Conservation (phyloP, 2,888 invertebrate genomes). For the Hemithea aestivaria region DNA sequence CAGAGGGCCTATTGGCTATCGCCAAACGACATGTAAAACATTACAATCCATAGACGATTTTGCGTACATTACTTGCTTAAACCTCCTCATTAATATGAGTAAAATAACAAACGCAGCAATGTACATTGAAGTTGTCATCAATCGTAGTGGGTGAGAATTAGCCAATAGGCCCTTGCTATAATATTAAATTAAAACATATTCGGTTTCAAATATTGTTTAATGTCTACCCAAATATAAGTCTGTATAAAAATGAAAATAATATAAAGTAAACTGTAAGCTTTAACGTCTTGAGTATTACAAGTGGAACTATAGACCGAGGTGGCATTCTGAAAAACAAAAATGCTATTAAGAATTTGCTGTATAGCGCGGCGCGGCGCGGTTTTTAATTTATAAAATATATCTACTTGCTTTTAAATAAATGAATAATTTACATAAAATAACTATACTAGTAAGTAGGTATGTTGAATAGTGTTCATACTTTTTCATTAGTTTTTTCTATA, state of each 20-base stretch:
- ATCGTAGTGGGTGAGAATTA: no score
- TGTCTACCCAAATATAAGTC: slow-evolving; percentile 50
- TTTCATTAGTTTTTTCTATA: neutral
- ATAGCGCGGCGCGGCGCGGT: slow-evolving; percentile 8
- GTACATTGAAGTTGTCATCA: no score
- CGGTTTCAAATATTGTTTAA: neutral
- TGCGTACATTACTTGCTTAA: no score
- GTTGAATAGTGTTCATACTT: neutral
- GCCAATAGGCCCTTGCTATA: no score
- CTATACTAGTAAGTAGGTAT: no score
- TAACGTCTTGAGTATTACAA: slow-evolving; percentile 45
- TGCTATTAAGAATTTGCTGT: neutral
- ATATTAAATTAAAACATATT: neutral
- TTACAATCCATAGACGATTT: no score
- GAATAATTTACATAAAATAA: no score
- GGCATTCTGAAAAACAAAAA: slow-evolving; percentile 53
- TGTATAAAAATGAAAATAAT: slow-evolving; percentile 60
- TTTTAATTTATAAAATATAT: neutral
- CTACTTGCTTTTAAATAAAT: no score
- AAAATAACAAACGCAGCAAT: no score
- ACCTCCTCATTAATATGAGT: no score
- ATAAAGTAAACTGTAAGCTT: slow-evolving; percentile 58
- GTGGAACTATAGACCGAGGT: slow-evolving; percentile 35
- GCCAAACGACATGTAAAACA: no score
- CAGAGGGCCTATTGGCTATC: no score